A percentile compares a stretch with the other conserved stretches of the same genome.
phyloP scores from a whole-genome alignment of 2,888 invertebrate species.

The Ichneumoninae sp. region DNA sequence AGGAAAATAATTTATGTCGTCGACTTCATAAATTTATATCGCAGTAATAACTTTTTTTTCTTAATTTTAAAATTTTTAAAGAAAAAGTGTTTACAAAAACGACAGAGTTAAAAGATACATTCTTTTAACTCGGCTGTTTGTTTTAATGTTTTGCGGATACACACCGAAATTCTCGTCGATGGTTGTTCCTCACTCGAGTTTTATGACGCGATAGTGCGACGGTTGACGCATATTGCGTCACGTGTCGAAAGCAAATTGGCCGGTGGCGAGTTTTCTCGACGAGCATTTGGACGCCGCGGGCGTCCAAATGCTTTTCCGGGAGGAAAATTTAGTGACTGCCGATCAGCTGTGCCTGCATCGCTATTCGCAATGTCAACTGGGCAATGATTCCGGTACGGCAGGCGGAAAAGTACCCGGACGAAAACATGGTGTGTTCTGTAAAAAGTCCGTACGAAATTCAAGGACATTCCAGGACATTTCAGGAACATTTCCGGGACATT shows the following conservation, averaged over 20 bases:
- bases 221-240: conserved; percentile 46
- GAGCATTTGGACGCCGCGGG: neutral
- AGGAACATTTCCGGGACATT: no score
- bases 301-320: neutral
- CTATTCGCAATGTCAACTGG: neutral
- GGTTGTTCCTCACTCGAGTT: neutral
- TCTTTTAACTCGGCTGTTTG: no score
- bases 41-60: neutral
- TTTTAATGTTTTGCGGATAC: neutral
- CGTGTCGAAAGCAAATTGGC: conserved; percentile 39
- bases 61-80: neutral
- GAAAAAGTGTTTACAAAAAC: neutral
- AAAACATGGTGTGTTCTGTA: neutral
- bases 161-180: conserved; percentile 4
- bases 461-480: no score
- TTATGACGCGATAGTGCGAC: conserved; percentile 39
- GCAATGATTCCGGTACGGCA: neutral
- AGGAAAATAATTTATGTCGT: neutral
- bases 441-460: no score
- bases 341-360: neutral
- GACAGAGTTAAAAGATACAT: no score
- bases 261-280: neutral
- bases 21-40: neutral
- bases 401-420: conserved; percentile 10
- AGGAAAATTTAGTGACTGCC: neutral